These are phyloP conservation scores for Rhopalosiphum maidis DNA, from an alignment of 1,140 invertebrate species.

Conservation along the genomic window DNA sequence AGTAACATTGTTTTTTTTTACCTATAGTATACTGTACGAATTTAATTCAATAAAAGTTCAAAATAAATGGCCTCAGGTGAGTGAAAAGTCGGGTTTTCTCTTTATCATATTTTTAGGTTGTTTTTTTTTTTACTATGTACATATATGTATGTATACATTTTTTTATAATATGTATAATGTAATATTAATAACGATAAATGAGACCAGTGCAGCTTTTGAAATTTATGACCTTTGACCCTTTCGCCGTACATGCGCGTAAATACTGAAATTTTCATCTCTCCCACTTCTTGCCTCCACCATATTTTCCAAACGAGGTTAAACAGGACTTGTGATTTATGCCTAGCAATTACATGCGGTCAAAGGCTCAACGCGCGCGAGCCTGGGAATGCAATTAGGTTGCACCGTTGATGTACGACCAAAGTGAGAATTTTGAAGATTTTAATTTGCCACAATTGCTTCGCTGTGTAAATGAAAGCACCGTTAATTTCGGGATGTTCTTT, in stretches of 20 bases:
- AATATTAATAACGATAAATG: conserved; percentile 48
- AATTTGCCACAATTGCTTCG: conserved; percentile 40
- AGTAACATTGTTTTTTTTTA: conserved; percentile 26
- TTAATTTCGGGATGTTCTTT: conserved; percentile 52
- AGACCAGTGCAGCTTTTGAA: background rate
- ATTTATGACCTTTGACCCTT: conserved; percentile 50
- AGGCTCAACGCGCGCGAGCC: conserved; percentile 29
- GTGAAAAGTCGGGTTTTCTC: conserved; percentile 13
- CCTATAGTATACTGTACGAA: background rate
- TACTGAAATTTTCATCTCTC: conserved; percentile 25
- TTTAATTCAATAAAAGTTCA: conserved; percentile 39
- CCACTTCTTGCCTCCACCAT: background rate
- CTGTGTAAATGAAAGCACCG: conserved; percentile 33
- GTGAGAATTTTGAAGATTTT: conserved; percentile 57
- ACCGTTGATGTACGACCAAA: conserved; percentile 48
- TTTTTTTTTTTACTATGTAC: background rate
- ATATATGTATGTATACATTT: background rate
- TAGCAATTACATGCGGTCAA: conserved; percentile 54
- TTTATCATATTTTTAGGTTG: background rate
- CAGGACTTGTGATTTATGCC: conserved; percentile 44
- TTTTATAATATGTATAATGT: background rate
- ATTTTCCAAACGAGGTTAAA: conserved; percentile 15
- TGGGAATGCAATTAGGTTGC: conserved; percentile 54
- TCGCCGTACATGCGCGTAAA: background rate
- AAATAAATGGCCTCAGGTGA: conserved; percentile 30